Evolutionary conservation across 2,888 invertebrate species (phyloP).

Genomic region (Pyrrhia umbra): DNA sequence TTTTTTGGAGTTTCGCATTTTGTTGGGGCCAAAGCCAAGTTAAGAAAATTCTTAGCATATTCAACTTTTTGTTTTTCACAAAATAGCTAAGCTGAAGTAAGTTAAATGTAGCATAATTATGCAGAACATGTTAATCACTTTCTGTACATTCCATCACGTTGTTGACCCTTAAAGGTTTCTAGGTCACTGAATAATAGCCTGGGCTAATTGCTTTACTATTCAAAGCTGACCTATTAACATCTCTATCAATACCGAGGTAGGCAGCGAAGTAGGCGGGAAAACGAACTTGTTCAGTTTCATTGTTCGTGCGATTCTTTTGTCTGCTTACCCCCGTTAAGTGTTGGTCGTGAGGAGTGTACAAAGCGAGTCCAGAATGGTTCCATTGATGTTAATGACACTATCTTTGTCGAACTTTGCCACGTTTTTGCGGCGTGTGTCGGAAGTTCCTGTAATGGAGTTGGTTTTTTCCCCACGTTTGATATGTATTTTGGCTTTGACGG

Average conservation of each 20-base stretch:
- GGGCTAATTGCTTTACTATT: slow-evolving; percentile 48
- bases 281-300: slow-evolving; percentile 47
- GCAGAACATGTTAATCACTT: slow-evolving; percentile 38
- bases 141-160: slow-evolving; percentile 17
- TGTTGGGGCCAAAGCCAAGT: slow-evolving; percentile 19
- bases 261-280: slow-evolving; percentile 21
- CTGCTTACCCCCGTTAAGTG: slow-evolving; percentile 25
- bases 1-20: slow-evolving; percentile 31
- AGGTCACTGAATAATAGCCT: slow-evolving; percentile 46
- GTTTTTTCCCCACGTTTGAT: slow-evolving; percentile 34
- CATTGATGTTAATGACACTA: slow-evolving; percentile 75
- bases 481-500: slow-evolving; percentile 34
- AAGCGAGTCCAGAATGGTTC: slow-evolving; percentile 58
- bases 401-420: slow-evolving; percentile 64
- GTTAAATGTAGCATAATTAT: not conserved
- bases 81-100: not conserved
- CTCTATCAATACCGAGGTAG: slow-evolving; percentile 24
- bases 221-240: slow-evolving; percentile 46
- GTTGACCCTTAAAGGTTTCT: slow-evolving; percentile 46
- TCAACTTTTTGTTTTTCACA: slow-evolving; percentile 18
- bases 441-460: slow-evolving; percentile 44
- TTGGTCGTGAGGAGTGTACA: slow-evolving; percentile 47
- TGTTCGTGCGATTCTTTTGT: slow-evolving; percentile 62
- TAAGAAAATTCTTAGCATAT: slow-evolving; percentile 20
- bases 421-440: slow-evolving; percentile 63